Evolutionary conservation across 2,797 vertebrate species (phyloP), one percentile per base, ranked within the genome.

Genomic region (Neostethus bicornis): DNA sequence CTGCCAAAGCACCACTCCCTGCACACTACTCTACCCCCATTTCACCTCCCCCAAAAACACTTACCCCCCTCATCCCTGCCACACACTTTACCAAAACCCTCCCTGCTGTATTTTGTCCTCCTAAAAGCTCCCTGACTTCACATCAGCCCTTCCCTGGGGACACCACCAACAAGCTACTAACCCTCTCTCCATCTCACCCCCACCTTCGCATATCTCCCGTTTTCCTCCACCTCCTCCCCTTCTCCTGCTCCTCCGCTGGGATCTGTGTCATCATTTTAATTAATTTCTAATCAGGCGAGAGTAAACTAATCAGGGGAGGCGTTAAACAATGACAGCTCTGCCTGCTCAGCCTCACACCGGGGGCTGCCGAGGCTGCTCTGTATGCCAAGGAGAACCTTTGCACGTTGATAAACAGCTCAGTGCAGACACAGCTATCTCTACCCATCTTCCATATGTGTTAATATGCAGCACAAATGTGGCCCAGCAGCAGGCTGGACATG

Each of bases 261-360:
- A 95, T 94, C 94, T 94, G 95, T 96, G 94, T 93, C 93, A 94
- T 94, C 90, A 89, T 96, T 96, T 97, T 96, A 92, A 85, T 92
- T 91, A 94, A 95, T 94, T 93, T 92, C 91, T 89, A 91, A 92
- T 92, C 92, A 90, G 90, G 92, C 90, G 93, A 93, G 92, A 83
- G 87, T 95, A 95, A 97, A 96, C 95, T 96, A 96, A 96, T 96
- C 94, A 95, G 91, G 87, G 84, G 83, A 87, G 89, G 86, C 84
- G 73, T 91, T 89, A 92, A 92, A 93, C 90, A 91, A 92, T 86
- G 85, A 87, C 86, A 77, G 85, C 84, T 83, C 83, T 87, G 89
- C 76, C 86, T 87, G 83, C 80, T 84, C 77, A 75, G 83, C 48
- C 75, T 79, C 81, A 81, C 78, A 59, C 78, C 71, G 81, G 87